These are phyloP conservation scores for Caranx ignobilis DNA, from an alignment of 2,113 vertebrate species.

Conservation along the genomic window DNA sequence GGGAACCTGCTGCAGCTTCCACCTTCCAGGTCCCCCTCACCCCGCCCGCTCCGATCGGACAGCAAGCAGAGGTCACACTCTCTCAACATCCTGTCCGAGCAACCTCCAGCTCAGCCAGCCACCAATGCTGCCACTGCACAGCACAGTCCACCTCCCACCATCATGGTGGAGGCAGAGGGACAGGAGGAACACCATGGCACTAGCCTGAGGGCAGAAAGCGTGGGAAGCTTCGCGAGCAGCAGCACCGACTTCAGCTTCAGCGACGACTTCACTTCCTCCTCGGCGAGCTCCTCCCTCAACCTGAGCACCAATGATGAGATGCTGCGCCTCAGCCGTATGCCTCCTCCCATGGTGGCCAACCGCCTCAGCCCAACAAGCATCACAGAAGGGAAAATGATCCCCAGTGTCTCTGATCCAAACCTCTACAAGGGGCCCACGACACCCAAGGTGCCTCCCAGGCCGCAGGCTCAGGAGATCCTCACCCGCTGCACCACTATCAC, in stretches of 20 bases:
- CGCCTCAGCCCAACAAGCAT: constrained; percentile 57
- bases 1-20: constrained; percentile 52
- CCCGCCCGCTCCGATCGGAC: not conserved
- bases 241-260: constrained; percentile 66
- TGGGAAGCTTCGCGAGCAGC: constrained; percentile 48
- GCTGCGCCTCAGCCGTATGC: constrained; percentile 28
- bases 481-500: constrained; percentile 88
- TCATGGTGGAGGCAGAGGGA: constrained; percentile 63
- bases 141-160: constrained; percentile 36
- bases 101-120: not conserved
- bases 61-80: constrained; percentile 66
- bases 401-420: constrained; percentile 58
- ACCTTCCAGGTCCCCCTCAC: not conserved
- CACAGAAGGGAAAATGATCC: not conserved
- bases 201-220: constrained; percentile 19
- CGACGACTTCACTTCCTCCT: constrained; percentile 59
- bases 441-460: constrained; percentile 87
- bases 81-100: constrained; percentile 4
- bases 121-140: accelerated
- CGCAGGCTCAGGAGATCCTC: constrained; percentile 83
- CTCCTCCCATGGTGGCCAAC: accelerated
- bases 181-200: not conserved
- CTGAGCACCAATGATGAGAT: not conserved
- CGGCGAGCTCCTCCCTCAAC: constrained; percentile 26
- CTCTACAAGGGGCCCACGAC: constrained; percentile 20